Conservation (phyloP, 53 echinoderm and acorn worm species). For the Holothuria leucospilota region DNA sequence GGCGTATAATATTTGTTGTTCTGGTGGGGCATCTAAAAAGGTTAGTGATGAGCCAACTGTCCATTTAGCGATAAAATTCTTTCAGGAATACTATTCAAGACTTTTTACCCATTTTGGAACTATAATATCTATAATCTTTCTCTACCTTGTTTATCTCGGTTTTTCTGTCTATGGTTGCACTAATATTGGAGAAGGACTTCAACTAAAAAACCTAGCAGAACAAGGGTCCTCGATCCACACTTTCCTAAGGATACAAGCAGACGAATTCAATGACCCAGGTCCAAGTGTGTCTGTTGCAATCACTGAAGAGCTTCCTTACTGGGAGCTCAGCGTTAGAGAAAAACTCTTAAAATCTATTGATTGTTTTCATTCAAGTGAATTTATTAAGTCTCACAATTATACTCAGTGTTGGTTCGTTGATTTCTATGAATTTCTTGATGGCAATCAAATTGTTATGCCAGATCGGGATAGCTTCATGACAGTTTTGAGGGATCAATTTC, state of each 20-base stretch:
- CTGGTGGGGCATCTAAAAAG: constrained; percentile 57
- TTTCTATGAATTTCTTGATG: constrained; percentile 48
- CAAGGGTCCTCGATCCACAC: constrained; percentile 46
- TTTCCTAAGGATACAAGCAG: constrained; percentile 33
- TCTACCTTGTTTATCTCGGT: constrained; percentile 55
- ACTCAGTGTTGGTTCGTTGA: constrained; percentile 70
- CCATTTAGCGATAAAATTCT: constrained; percentile 48
- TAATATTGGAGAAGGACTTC: constrained; percentile 53
- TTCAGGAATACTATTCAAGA: constrained; percentile 51
- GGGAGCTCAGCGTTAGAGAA: constrained; percentile 36
- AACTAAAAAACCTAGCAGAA: constrained; percentile 48
- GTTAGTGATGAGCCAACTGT: background rate
- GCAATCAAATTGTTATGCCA: background rate
- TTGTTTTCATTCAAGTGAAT: constrained; percentile 57
- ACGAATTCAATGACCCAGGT: constrained; percentile 50
- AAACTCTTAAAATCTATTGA: constrained; percentile 16
- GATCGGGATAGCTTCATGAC: constrained; percentile 33
- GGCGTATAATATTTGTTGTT: constrained; percentile 73
- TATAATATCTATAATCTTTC: constrained; percentile 23
- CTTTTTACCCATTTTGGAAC: constrained; percentile 25
- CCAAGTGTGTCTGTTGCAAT: constrained; percentile 59
- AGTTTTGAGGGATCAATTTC: constrained; percentile 45
- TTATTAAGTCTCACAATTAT: constrained; percentile 30
- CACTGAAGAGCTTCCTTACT: constrained; percentile 50
- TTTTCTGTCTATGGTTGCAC: constrained; percentile 59